Percentiles rank a stretch among this genome's conserved stretches.
phyloP scores from a whole-genome alignment of 2,888 invertebrate genomes.

The Dicyrtoma fusca region DNA sequence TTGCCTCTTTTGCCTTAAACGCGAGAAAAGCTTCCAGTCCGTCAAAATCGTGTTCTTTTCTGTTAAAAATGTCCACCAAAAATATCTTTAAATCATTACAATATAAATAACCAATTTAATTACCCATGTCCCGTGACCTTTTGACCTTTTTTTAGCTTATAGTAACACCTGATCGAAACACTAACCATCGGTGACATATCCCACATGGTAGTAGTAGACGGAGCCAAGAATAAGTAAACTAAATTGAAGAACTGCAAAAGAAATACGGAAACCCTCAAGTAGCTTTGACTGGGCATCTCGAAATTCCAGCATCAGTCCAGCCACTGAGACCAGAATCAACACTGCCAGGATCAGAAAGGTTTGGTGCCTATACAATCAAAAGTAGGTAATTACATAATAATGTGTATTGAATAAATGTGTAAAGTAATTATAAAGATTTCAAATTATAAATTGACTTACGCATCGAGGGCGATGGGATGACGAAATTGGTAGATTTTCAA shows the following conservation, averaged over 20 bases:
- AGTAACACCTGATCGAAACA: not conserved
- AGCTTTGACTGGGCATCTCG: constrained; percentile 37
- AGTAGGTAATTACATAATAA: not conserved
- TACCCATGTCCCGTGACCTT: no score
- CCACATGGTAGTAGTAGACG: constrained; percentile 51
- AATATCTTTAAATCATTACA: no score
- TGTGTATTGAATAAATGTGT: not conserved
- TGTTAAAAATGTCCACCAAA: not conserved
- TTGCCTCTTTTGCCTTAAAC: constrained; percentile 43
- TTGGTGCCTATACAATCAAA: constrained; percentile 13
- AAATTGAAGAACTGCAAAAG: constrained; percentile 47
- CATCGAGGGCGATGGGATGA: constrained; percentile 27
- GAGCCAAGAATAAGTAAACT: constrained; percentile 37
- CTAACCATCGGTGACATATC: constrained; percentile 46
- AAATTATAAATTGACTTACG: constrained; percentile 19
- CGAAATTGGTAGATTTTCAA: constrained; percentile 64
- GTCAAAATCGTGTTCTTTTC: constrained; percentile 36
- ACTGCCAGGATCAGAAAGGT: constrained; percentile 21
- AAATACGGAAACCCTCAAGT: constrained; percentile 40
- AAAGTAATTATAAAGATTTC: no score
- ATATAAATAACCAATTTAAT: no score
- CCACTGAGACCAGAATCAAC: constrained; percentile 46
- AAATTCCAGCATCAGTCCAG: constrained; percentile 51
- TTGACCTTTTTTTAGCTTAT: not conserved
- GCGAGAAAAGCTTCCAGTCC: constrained; percentile 37